Percentiles rank a stretch among this genome's conserved stretches.
phyloP scores from a whole-genome alignment of 53 echinoderm and acorn worm species.

The Paelopatides confundens region DNA sequence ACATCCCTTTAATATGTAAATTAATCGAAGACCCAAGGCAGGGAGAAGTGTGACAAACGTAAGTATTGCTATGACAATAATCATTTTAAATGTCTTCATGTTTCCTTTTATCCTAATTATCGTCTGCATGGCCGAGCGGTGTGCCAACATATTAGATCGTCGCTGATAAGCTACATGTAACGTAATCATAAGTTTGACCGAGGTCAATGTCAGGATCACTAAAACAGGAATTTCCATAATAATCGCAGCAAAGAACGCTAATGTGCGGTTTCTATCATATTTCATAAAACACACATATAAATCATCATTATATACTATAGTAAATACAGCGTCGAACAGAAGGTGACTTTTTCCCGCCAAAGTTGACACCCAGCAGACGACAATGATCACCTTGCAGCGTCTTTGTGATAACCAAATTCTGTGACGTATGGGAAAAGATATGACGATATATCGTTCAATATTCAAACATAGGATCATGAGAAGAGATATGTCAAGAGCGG shows the following conservation, averaged over 20 bases:
- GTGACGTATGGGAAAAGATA: conserved; percentile 7
- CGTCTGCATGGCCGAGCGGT: neutral
- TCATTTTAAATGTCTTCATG: neutral
- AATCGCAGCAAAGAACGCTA: neutral
- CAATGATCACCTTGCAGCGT: neutral
- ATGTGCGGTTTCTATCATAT: neutral
- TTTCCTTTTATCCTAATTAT: neutral
- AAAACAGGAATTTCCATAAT: neutral
- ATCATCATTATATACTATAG: neutral
- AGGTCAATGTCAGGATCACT: neutral
- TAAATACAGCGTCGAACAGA: neutral
- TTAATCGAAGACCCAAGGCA: neutral
- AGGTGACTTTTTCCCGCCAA: neutral
- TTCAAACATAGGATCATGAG: conserved; percentile 54
- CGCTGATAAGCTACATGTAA: neutral
- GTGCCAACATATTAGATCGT: neutral
- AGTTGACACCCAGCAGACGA: neutral
- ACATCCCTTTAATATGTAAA: neutral
- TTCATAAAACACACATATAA: neutral
- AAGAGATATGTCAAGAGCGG: conserved; percentile 41
- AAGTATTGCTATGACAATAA: neutral
- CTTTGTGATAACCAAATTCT: conserved; percentile 2
- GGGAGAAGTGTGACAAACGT: neutral
- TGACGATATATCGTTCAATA: conserved; percentile 55
- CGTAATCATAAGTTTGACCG: neutral